Evolutionary conservation across 2,113 vertebrate genomes (phyloP).

Genomic region (Ciconia stormi): DNA sequence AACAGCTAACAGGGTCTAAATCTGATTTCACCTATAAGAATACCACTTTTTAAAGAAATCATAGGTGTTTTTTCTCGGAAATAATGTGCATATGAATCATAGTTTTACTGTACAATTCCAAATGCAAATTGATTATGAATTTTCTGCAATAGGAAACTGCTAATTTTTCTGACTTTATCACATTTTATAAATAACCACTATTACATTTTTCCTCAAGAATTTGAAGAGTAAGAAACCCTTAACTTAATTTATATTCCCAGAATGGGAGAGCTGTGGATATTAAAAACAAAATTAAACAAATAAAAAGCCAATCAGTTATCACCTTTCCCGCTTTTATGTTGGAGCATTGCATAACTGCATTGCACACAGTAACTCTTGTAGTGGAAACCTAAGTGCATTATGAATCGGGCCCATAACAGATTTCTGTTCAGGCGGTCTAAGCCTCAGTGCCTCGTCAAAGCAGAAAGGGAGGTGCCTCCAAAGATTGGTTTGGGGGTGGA

Average conservation of each 20-base stretch:
- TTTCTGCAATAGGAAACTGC: not conserved
- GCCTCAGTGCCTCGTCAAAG: not conserved
- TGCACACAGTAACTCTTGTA: not conserved
- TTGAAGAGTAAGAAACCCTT: not conserved
- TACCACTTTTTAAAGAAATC: not conserved
- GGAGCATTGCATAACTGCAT: not conserved
- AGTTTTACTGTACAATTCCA: not conserved
- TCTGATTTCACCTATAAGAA: not conserved
- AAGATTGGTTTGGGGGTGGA: not conserved
- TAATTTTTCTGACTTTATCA: not conserved
- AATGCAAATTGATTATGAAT: not conserved
- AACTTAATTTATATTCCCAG: not conserved
- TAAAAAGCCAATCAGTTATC: not conserved
- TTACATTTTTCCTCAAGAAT: not conserved
- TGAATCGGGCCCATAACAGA: not conserved
- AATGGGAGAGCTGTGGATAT: not conserved
- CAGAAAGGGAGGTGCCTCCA: not conserved
- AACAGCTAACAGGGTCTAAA: not conserved
- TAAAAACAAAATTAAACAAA: not conserved
- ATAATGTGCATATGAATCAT: not conserved
- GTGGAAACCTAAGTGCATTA: not conserved
- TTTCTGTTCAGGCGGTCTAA: not conserved
- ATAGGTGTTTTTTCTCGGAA: not conserved
- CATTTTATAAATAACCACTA: not conserved
- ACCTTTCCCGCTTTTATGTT: not conserved